Evolutionary conservation across 2,113 vertebrate genomes (phyloP).

Genomic region (Eupsittula cactorum): DNA sequence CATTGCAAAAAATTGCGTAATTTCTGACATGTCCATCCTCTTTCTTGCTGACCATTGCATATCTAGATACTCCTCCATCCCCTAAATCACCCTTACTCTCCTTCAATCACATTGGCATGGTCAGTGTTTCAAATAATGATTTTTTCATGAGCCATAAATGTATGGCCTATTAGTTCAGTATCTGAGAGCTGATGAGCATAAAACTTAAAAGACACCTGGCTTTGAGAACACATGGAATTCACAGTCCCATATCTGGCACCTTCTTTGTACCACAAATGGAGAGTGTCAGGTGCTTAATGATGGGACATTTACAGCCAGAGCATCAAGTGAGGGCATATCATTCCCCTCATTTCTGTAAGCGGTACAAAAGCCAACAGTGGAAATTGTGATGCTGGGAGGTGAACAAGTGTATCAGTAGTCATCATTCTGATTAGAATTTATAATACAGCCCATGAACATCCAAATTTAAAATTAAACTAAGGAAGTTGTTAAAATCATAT

Average conservation of each 20-base stretch:
- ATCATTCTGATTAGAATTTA: background rate
- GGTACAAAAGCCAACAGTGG: background rate
- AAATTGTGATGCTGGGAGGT: background rate
- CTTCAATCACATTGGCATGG: background rate
- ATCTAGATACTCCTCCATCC: background rate
- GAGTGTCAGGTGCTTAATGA: background rate
- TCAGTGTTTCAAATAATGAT: background rate
- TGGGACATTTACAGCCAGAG: background rate
- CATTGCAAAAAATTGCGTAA: background rate
- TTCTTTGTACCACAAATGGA: background rate
- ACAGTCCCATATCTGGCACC: too few species aligned
- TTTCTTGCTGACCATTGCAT: background rate
- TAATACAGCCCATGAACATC: background rate
- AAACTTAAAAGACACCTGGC: background rate
- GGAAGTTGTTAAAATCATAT: conserved; percentile 24
- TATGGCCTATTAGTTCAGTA: background rate
- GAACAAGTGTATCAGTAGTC: background rate
- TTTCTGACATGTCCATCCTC: background rate
- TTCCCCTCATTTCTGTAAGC: background rate
- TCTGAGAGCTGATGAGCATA: background rate
- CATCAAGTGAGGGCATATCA: background rate
- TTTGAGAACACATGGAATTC: background rate
- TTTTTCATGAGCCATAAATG: background rate
- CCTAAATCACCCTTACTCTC: background rate
- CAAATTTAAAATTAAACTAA: conserved; percentile 14